Base-by-base conservation (phyloP, 23 tunicate genomes). In the Diplosoma virens region DNA sequence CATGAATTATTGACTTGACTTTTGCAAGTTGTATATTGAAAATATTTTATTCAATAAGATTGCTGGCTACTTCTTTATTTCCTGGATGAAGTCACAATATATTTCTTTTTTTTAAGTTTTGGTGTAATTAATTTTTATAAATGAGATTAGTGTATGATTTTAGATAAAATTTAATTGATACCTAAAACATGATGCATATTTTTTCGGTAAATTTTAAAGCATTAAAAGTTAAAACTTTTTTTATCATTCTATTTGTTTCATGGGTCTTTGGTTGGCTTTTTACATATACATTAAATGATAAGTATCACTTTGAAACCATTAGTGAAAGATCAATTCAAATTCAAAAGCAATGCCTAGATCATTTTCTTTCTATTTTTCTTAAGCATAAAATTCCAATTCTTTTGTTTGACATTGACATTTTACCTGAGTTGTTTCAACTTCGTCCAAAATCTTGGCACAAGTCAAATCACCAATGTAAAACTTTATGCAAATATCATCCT, bases 401-500 rank as follows among this genome's bases (percentile, higher is more conserved):
- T 3, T 33, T 89, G 2, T 89, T 89, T 65, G 96, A 89, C 47
- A 53, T 67, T 24, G 88, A 89, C n/a, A 78, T 82, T 33, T 52
- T 89, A 18, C 96, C 96, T 7, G 53, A 82, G 27, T 25, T 89
- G 26, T 78, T 82, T 36, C 86, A 89, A 78, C 31, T 88, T 29
- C 58, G 84, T 0, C 79, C 86, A 2, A 48, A 72, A 34, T 28
- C 86, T 5, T 89, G 96, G 96, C 96, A 82, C 35, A 78, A 53
- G 0, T 70, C 84, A 22, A 77, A 59, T 0, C 86, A 89, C 59
- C 34, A 80, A 50, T 89, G 96, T 65, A 76, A 84, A 47, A 77
- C 82, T 0, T 37, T 89, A 7, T 89, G 96, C 70, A 89, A 89
- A 63, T 85, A 67, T 64, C 88, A 89, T 61, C 88, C 88, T 41